These are phyloP conservation scores for Axis porcinus DNA, from an alignment of 2,113 vertebrate genomes.

Conservation along the genomic window DNA sequence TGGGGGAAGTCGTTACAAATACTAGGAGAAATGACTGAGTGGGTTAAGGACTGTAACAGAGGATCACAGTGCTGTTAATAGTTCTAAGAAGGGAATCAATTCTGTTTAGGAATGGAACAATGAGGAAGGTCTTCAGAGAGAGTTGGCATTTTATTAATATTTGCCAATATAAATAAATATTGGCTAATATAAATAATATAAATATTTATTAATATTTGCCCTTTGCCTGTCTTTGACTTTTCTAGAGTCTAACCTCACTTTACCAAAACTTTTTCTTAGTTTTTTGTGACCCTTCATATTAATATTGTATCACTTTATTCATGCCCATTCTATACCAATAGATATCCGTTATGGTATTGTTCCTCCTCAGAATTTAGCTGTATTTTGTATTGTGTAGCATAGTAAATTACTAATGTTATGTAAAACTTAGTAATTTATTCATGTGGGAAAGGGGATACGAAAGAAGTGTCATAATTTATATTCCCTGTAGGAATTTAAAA, in stretches of 20 bases:
- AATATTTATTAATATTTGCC: not conserved
- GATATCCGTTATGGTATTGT: not conserved
- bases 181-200: not conserved
- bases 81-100: not conserved
- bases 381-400: not conserved
- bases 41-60: not conserved
- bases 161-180: not conserved
- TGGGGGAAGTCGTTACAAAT: not conserved
- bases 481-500: not conserved
- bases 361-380: not conserved
- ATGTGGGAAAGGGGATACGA: not conserved
- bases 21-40: not conserved
- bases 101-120: not conserved
- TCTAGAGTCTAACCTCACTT: not conserved
- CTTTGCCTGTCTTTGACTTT: not conserved
- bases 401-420: not conserved
- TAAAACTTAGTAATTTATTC: not conserved
- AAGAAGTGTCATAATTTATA: not conserved
- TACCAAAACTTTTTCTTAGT: not conserved
- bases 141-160: not conserved
- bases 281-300: not conserved
- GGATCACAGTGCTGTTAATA: not conserved
- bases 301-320: not conserved
- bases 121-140: not conserved
- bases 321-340: not conserved